These are phyloP conservation scores for Amblyjoppa proteus DNA, from an alignment of 2,888 invertebrate species.

Conservation along the genomic window DNA sequence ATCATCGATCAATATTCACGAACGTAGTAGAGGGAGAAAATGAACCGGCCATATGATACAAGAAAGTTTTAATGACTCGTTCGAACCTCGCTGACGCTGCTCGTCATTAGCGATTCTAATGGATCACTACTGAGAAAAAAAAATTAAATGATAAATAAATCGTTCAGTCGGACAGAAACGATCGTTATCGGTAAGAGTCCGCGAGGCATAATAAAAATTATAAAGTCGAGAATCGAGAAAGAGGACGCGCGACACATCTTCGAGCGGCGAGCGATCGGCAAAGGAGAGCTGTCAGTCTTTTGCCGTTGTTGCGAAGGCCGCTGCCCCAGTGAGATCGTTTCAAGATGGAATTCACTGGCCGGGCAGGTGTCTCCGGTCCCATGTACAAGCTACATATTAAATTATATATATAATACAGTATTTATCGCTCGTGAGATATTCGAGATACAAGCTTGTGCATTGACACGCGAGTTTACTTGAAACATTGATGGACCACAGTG, in stretches of 20 bases:
- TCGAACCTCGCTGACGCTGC: slow-evolving; percentile 36
- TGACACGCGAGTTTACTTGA: slow-evolving; percentile 38
- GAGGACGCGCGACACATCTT: slow-evolving; percentile 46
- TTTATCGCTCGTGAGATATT: neutral
- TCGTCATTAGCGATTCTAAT: slow-evolving; percentile 62
- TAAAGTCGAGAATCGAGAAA: slow-evolving; percentile 39
- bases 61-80: slow-evolving; percentile 39
- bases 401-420: neutral
- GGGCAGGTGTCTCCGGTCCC: slow-evolving; percentile 36
- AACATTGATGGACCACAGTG: slow-evolving; percentile 22
- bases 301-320: slow-evolving; percentile 27
- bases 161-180: slow-evolving; percentile 55
- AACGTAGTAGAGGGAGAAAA: slow-evolving; percentile 1
- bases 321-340: slow-evolving; percentile 42
- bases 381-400: slow-evolving; percentile 16
- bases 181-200: slow-evolving; percentile 48
- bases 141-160: slow-evolving; percentile 55
- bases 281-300: slow-evolving; percentile 51
- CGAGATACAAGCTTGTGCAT: slow-evolving; percentile 28
- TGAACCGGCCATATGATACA: neutral
- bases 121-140: slow-evolving; percentile 45
- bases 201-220: neutral
- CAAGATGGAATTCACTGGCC: slow-evolving; percentile 34
- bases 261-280: slow-evolving; percentile 34
- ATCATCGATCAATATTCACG: neutral